Evolutionary conservation across 2,888 invertebrate species (phyloP).

Genomic region (Leptothorax acervorum): DNA sequence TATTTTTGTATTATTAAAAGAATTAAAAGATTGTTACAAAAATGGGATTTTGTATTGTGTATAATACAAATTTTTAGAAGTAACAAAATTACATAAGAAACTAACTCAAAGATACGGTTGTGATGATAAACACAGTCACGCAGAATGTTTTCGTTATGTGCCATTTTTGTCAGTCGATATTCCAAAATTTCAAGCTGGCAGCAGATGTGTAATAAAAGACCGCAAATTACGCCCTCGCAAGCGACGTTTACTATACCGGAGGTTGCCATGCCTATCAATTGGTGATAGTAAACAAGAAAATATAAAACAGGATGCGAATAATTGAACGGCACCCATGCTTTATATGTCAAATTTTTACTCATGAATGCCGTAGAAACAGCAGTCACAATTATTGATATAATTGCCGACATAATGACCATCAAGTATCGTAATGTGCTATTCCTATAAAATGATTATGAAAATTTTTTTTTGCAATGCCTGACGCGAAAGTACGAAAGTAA

Average conservation of each 20-base stretch:
- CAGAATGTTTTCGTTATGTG: slow-evolving; percentile 11
- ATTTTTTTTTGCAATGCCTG: background rate
- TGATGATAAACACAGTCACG: slow-evolving; percentile 38
- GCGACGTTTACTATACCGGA: slow-evolving; percentile 58
- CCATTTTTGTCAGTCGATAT: slow-evolving; percentile 51
- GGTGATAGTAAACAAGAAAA: slow-evolving; percentile 60
- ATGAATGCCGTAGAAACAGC: slow-evolving; percentile 57
- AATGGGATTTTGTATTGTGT: background rate
- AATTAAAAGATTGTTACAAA: background rate
- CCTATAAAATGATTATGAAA: slow-evolving; percentile 22
- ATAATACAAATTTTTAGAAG: background rate
- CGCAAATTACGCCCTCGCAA: slow-evolving; percentile 67
- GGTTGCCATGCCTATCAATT: slow-evolving; percentile 52
- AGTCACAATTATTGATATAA: slow-evolving; percentile 46
- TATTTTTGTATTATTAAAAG: background rate
- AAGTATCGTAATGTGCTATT: slow-evolving; percentile 43
- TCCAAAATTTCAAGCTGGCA: slow-evolving; percentile 69
- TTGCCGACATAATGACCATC: slow-evolving; percentile 34
- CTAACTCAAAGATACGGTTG: slow-evolving; percentile 25
- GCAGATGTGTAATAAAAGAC: slow-evolving; percentile 69
- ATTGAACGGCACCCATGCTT: slow-evolving; percentile 68
- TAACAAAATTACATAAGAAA: slow-evolving; percentile 10
- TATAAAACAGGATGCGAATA: slow-evolving; percentile 55
- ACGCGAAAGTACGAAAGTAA: background rate
- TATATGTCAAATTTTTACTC: slow-evolving; percentile 63